Conservation (phyloP, 2,113 vertebrate species). For the Puma concolor region DNA sequence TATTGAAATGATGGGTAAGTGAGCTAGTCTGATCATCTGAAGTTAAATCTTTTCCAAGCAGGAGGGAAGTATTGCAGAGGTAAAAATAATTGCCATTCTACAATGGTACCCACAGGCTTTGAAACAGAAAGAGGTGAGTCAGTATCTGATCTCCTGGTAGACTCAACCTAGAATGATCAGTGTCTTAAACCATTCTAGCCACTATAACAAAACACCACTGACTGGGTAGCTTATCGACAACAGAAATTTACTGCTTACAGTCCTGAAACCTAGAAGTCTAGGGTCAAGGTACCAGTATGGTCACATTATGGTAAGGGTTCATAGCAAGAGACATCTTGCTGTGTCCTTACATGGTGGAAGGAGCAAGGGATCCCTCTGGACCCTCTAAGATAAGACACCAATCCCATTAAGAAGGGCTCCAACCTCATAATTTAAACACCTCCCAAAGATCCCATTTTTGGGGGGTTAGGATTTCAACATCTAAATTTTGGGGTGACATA, state of each 20-base stretch:
- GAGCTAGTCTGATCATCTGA: background rate
- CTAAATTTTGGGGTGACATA: background rate
- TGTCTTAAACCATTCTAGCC: background rate
- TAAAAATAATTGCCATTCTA: background rate
- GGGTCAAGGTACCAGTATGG: background rate
- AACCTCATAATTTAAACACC: background rate
- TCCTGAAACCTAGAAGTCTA: background rate
- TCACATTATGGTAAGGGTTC: background rate
- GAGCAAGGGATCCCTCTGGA: background rate
- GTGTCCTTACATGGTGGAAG: background rate
- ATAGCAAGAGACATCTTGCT: background rate
- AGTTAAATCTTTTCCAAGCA: background rate
- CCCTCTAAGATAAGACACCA: background rate
- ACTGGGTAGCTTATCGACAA: background rate
- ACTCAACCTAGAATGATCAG: background rate
- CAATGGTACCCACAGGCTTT: background rate
- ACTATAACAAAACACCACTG: background rate
- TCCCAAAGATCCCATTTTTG: background rate
- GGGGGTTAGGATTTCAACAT: background rate
- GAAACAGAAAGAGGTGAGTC: background rate
- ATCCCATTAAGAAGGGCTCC: background rate
- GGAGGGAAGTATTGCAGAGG: background rate
- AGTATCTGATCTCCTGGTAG: background rate
- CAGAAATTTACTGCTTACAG: background rate
- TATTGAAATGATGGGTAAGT: background rate